Conservation (phyloP, 2,888 invertebrate species). For the Stenodera caucasica region DNA sequence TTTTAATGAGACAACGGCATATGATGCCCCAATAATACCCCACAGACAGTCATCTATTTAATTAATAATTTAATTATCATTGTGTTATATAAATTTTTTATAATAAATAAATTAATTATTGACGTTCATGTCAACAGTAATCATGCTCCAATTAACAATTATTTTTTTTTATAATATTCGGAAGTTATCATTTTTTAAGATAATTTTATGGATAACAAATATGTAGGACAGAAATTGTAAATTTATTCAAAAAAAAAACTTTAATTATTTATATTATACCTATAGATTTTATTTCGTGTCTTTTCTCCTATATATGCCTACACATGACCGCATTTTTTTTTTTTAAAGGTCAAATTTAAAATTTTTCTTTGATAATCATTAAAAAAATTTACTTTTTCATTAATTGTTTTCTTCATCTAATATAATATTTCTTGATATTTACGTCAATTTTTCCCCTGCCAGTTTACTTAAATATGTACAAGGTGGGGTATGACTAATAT, state of each 20-base stretch:
- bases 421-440: background rate
- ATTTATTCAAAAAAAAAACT: too few species aligned
- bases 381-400: background rate
- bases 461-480: background rate
- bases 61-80: background rate
- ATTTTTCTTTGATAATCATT: background rate
- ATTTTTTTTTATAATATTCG: background rate
- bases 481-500: conserved; percentile 8
- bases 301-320: background rate
- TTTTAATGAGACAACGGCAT: background rate
- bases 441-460: conserved; percentile 2
- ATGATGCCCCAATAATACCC: background rate
- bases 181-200: background rate
- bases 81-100: background rate
- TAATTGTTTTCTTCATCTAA: background rate
- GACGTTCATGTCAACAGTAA: background rate
- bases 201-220: background rate
- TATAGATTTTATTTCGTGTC: background rate
- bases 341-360: conserved; percentile 1
- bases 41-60: background rate
- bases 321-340: conserved; percentile 1
- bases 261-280: background rate
- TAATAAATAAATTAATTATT: background rate
- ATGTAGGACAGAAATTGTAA: conserved; percentile 4
- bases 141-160: background rate